phyloP scores from a whole-genome alignment of 2,113 vertebrate genomes.

The Osmerus mordax region DNA sequence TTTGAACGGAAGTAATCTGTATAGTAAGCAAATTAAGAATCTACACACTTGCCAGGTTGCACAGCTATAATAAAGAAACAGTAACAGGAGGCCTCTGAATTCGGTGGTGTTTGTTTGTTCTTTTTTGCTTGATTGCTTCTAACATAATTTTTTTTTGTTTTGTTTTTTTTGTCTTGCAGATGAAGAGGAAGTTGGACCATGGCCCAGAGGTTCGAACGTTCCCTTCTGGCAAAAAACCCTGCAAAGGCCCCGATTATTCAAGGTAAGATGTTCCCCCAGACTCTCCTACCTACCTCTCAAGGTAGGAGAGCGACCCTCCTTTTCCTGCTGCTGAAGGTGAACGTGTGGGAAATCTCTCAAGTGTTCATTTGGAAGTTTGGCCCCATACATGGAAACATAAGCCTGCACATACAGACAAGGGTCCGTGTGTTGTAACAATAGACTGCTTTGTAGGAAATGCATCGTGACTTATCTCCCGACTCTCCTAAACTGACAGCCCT shows the following conservation, averaged over 20 bases:
- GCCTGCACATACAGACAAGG: no score
- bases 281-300: neutral
- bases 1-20: constrained; percentile 20
- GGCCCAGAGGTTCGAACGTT: constrained; percentile 99
- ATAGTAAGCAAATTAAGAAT: neutral
- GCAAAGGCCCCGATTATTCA: constrained; percentile 95
- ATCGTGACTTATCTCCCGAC: no score
- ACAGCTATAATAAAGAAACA: no score
- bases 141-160: constrained; percentile 6
- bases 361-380: no score
- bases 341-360: no score
- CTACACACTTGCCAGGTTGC: constrained; percentile 3
- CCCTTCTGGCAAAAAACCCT: constrained; percentile 99
- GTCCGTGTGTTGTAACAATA: no score
- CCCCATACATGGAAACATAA: no score
- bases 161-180: constrained; percentile 77
- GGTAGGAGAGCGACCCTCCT: neutral
- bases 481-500: no score
- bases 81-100: no score
- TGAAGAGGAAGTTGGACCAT: constrained; percentile 99
- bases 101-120: neutral
- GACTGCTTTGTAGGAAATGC: no score
- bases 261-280: constrained; percentile 75
- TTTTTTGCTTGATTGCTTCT: constrained; percentile 13
- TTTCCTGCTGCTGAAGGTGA: no score